phyloP scores from a whole-genome alignment of 64 coral and sea anemone genomes.

The Cladopsammia gracilis region DNA sequence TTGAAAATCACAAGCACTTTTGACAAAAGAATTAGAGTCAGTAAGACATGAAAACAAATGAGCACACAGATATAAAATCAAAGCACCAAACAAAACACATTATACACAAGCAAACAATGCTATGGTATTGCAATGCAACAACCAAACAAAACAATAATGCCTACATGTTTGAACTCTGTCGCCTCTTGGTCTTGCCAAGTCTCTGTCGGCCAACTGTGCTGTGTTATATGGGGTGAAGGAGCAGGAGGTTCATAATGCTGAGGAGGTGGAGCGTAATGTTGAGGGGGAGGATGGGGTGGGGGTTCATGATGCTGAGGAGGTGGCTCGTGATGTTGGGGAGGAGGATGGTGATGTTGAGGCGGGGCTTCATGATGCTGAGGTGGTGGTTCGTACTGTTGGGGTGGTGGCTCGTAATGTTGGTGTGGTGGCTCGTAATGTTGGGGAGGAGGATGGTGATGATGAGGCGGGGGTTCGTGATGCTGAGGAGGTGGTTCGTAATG shows the following conservation, averaged over 20 bases:
- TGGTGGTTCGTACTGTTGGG: neutral
- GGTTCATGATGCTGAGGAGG: slow-evolving; percentile 21
- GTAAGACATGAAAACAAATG: neutral
- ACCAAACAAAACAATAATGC: slow-evolving; percentile 29
- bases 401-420: neutral
- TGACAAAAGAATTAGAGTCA: too few species aligned
- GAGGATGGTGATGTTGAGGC: neutral
- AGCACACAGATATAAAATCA: neutral
- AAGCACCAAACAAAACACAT: neutral
- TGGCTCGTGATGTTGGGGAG: neutral
- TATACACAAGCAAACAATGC: neutral
- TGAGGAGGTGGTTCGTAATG: neutral
- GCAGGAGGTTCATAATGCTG: neutral
- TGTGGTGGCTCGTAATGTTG: neutral
- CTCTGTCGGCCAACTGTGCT: slow-evolving; percentile 8
- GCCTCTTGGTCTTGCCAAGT: slow-evolving; percentile 28
- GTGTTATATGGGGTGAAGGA: neutral
- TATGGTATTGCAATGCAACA: neutral
- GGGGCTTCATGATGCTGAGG: neutral
- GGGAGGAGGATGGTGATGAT: neutral
- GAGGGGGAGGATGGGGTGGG: neutral
- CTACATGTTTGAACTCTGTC: slow-evolving; percentile 26
- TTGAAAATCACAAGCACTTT: too few species aligned
- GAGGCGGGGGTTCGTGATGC: neutral
- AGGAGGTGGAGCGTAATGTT: neutral